Base-by-base conservation (phyloP, 2,797 vertebrate species). In the Monodelphis domestica region DNA sequence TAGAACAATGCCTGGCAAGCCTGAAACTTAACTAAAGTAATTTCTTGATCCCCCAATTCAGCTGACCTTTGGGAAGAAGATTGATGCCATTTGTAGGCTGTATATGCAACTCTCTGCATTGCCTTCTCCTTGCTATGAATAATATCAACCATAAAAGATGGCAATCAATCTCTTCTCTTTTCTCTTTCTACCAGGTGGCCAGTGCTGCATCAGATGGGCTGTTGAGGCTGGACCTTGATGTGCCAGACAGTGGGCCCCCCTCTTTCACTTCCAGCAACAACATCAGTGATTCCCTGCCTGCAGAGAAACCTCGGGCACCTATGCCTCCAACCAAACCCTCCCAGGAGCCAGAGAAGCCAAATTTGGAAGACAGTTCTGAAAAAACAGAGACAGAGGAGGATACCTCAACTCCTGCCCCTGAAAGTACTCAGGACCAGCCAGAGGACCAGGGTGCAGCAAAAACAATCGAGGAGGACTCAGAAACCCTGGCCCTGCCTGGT, bases 161-260 rank as follows among this genome's bases (percentile, higher is more conserved):
- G 92, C 14, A 0, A 28, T 21, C 28, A n/a, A 1, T 45, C 21
- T 57, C 24, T 91, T 28, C 84, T 51, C 5, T 92, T 17, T 59
- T 84, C 51, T 94, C 15, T 55, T 12, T 97, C 96, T 93, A 95
- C 6, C 96, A 99, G 99, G 99, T 98, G 91, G 99, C 99, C 78
- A 98, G 53, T 3, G 96, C 98, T 53, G 98, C 99, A 14, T 99
- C 98, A n/a, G 99, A 99, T 28, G 99, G 99, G 15, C 98, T 99
- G 96, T 97, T 98, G 78, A 98, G 99, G 93, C 97, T 99, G 93
- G 99, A 99, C 96, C 98, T 99, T 24, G 99, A 99, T 89, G 96
- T 98, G 88, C 98, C 98, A 0, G 98, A 99, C 91, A 97, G 96
- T 0, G 98, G 98, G 89, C 98, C 98, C 0, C 99, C 99, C 51